Evolutionary conservation across 2,888 invertebrate species (phyloP).

Genomic region (Mesorhabditis belari): DNA sequence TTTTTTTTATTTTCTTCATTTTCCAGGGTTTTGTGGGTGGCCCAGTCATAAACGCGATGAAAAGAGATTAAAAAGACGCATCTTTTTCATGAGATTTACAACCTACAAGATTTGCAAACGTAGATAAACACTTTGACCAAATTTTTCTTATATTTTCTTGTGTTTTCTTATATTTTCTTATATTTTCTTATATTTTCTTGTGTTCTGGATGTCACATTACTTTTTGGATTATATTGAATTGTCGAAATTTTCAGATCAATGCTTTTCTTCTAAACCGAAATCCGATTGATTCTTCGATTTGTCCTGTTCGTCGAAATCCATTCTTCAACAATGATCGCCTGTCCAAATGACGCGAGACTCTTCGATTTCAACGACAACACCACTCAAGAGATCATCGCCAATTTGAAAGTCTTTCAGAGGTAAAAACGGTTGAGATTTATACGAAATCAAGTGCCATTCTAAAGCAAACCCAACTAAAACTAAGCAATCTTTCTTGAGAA

Average conservation of each 20-base stretch:
- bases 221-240: neutral
- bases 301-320: neutral
- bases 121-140: neutral
- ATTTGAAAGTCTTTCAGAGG: constrained; percentile 32
- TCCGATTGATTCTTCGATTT: neutral
- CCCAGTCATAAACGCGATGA: too few species aligned
- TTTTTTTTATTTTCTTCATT: too few species aligned
- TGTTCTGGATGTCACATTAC: neutral
- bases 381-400: constrained; percentile 27
- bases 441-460: too few species aligned
- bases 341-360: constrained; percentile 38
- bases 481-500: too few species aligned
- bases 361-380: constrained; percentile 38
- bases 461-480: too few species aligned
- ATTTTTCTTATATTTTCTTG: neutral
- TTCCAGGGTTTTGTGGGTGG: too few species aligned
- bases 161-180: neutral
- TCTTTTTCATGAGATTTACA: too few species aligned
- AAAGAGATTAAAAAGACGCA: too few species aligned
- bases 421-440: constrained; percentile 7
- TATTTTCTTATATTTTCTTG: too few species aligned
- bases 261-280: neutral
- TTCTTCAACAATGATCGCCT: constrained; percentile 25
- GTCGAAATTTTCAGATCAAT: neutral
- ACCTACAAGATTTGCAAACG: too few species aligned